Evolutionary conservation across 2,113 vertebrate species (phyloP).

Genomic region (Forbesichthys papilliferus): DNA sequence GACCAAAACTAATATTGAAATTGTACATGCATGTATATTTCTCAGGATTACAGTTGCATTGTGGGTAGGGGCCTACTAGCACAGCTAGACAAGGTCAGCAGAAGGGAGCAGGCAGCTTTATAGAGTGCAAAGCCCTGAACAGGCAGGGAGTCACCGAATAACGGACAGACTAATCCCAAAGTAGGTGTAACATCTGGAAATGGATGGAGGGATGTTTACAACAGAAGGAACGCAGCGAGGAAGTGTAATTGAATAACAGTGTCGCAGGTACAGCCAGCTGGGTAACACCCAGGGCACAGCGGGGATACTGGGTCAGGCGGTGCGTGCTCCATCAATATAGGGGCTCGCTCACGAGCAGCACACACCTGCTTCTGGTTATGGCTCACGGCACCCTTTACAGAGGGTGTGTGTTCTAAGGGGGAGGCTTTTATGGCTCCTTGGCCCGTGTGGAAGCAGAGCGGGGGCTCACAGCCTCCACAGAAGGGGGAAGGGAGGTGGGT

Average conservation of each 20-base stretch:
- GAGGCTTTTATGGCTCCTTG: constrained; percentile 11
- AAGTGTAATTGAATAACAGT: background rate
- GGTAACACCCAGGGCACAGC: constrained; percentile 12
- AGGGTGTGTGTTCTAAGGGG: background rate
- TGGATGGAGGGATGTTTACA: constrained; percentile 26
- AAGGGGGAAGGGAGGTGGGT: background rate
- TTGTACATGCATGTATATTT: constrained; percentile 43
- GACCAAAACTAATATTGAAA: constrained; percentile 37
- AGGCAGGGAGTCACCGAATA: constrained; percentile 54
- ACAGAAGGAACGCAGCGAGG: background rate
- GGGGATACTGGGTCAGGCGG: background rate
- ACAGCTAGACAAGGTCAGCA: constrained; percentile 68
- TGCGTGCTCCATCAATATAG: background rate
- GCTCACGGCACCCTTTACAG: background rate
- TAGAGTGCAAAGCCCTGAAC: constrained; percentile 57
- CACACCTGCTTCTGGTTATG: background rate
- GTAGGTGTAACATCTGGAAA: constrained; percentile 64
- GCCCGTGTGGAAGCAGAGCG: background rate
- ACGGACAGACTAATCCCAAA: constrained; percentile 82
- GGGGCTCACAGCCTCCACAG: constrained; percentile 25
- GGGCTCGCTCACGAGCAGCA: background rate
- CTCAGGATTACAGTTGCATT: constrained; percentile 59
- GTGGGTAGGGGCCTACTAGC: constrained; percentile 46
- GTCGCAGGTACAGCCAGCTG: constrained; percentile 13
- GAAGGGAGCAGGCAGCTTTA: constrained; percentile 62